Conservation (phyloP, 2,113 vertebrate genomes). For the Bagarius yarrelli region DNA sequence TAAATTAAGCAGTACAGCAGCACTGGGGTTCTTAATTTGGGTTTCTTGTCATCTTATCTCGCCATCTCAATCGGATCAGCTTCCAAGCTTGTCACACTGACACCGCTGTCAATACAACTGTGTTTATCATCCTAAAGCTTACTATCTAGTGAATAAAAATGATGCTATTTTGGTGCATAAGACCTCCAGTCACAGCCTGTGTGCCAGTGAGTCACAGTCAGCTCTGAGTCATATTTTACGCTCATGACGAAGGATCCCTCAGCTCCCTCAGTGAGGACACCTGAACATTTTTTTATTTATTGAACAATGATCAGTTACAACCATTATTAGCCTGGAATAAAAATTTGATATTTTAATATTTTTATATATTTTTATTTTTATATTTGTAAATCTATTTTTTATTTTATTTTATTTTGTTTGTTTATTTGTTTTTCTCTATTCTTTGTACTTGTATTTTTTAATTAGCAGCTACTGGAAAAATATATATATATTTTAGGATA, state of each 20-base stretch:
- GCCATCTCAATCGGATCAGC: neutral
- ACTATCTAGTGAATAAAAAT: neutral
- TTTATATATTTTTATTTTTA: no score
- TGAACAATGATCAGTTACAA: no score
- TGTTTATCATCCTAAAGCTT: neutral
- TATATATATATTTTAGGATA: no score
- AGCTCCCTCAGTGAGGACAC: neutral
- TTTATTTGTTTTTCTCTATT: no score
- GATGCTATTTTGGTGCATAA: neutral
- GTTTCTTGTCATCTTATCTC: neutral
- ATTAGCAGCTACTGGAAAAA: no score
- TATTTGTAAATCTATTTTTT: no score
- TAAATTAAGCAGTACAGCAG: neutral
- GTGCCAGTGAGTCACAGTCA: conserved; percentile 10
- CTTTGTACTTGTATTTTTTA: no score
- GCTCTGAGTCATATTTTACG: neutral
- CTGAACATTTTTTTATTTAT: no score
- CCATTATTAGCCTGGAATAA: no score
- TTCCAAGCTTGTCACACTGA: neutral
- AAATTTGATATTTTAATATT: no score
- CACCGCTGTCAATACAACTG: neutral
- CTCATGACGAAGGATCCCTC: neutral
- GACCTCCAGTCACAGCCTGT: neutral
- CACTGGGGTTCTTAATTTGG: neutral
- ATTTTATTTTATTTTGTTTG: no score